Evolutionary conservation across 1,140 invertebrate genomes (phyloP), one percentile per base, ranked within the genome.

Genomic region (Lepidurus apus): DNA sequence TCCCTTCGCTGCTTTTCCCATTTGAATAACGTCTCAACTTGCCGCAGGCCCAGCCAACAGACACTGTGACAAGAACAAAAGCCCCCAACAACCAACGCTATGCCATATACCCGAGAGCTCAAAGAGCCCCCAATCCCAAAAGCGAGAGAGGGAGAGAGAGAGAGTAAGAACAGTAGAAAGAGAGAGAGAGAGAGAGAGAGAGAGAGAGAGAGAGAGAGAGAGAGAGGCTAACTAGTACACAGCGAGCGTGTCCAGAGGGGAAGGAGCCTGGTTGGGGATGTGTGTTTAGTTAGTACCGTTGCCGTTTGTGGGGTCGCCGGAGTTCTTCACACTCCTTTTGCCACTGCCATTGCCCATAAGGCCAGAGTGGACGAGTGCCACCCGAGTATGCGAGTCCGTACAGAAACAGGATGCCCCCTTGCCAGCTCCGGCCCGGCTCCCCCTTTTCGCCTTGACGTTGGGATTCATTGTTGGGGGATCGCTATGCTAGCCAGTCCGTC

Each of bases 21-120:
- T 65, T 65, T 9, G 53, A 65, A 65, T 65, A 65, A 65, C 53
- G 53, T 65, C 53, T 65, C 53, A 65, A 65, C 53, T 65, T 7
- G 53, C 53, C 53, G 53, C 53, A 65, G 53, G 53, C 53, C 53
- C 53, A 65, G 53, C 53, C 53, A 65, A 65, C 53, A 65, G 53
- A 65, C 53, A 65, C 53, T 65, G 53, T 65, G 53, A 65, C 53
- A 65, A 65, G 53, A 65, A 65, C 53, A 65, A 65, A 34, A 65
- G 53, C 53, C 53, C 53, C 53, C 17, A 21, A 65, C 53, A 65
- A 65, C 53, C 53, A 65, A 65, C 53, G 53, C 53, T 65, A 65
- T 65, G 53, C 53, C 21, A 13, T 21, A 65, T 65, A 3, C 53
- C 21, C 17, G 8, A 65, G 53, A 65, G 4, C 53, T 21, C 53